phyloP scores from a whole-genome alignment of 2,113 vertebrate species.

The Alaudala cheleensis region DNA sequence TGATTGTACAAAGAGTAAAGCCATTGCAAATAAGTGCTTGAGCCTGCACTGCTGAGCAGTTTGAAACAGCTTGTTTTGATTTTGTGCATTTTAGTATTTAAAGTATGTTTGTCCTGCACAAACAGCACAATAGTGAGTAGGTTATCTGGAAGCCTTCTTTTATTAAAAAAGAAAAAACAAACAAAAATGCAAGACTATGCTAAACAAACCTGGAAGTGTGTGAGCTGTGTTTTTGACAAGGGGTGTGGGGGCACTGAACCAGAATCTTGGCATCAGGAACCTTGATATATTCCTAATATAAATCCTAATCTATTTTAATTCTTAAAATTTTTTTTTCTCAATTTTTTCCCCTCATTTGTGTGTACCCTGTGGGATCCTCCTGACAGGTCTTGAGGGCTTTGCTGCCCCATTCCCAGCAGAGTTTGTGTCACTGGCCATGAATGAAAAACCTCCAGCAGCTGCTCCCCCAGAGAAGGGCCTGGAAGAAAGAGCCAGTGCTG shows the following conservation, averaged over 20 bases:
- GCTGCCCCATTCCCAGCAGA: rapidly evolving
- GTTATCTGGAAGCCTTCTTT: conserved; percentile 29
- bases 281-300: neutral
- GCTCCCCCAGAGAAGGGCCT: neutral
- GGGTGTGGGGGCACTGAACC: neutral
- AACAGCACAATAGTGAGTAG: conserved; percentile 2
- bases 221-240: neutral
- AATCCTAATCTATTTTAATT: neutral
- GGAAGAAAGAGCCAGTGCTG: neutral
- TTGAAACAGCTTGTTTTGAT: conserved; percentile 17
- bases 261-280: neutral
- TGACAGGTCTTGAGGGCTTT: neutral
- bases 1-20: conserved; percentile 52
- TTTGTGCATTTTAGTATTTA: conserved; percentile 41
- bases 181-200: neutral
- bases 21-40: conserved; percentile 36
- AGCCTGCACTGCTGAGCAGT: conserved; percentile 48
- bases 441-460: neutral
- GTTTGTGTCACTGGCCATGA: neutral
- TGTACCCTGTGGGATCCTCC: neutral
- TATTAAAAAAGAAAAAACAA: conserved; percentile 9
- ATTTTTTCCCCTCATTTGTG: neutral
- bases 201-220: neutral
- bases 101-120: conserved; percentile 13
- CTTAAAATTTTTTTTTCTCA: neutral